Base-by-base conservation (phyloP, 2,113 vertebrate genomes). In the Raphicerus campestris region DNA sequence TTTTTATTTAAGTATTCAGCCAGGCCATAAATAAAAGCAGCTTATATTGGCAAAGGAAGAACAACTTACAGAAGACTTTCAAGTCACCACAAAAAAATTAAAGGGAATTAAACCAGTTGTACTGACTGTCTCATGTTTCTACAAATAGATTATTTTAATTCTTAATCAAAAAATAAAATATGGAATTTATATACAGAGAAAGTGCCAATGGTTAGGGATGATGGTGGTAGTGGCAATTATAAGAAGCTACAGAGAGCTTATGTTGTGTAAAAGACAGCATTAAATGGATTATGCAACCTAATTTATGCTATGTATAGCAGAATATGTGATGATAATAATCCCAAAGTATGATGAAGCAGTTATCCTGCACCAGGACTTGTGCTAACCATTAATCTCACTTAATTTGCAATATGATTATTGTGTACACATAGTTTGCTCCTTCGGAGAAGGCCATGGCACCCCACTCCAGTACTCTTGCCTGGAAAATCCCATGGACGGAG, bases 1-100 rank as follows among this genome's bases (percentile, higher is more conserved):
- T 92, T 97, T 95, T 97, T 90, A 94, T 82, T 89, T 78, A 96
- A 95, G 35, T 87, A 60, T 55, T 28, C 35, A 94, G 42, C 28
- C 42, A 94, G 28, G 56, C 28, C 56, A 91, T 83, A 92, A 91
- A 92, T 70, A 98, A 90, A 95, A 93, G 51, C 30, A 87, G 55
- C 42, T 83, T 90, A 81, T 32, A 56, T 3, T 90, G 63, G 55
- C 55, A 92, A 84, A 95, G 45, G 16, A 77, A 77, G 42, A 10
- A 32, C 32, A 78, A 53, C 9, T 47, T 39, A 85, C 35, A 55
- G 61, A 78, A 87, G 83, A 78, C 4, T 26, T 45, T 47, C 28
- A 94, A 94, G 45, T 73, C 51, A 75, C 6, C 19, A 70, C 0
- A 32, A 11, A 87, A 84, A 93, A 87, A 60, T 58, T 39, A 75